Evolutionary conservation across 2,113 vertebrate genomes (phyloP), one percentile per base, ranked within the genome.

Genomic region (Seriola quinqueradiata): DNA sequence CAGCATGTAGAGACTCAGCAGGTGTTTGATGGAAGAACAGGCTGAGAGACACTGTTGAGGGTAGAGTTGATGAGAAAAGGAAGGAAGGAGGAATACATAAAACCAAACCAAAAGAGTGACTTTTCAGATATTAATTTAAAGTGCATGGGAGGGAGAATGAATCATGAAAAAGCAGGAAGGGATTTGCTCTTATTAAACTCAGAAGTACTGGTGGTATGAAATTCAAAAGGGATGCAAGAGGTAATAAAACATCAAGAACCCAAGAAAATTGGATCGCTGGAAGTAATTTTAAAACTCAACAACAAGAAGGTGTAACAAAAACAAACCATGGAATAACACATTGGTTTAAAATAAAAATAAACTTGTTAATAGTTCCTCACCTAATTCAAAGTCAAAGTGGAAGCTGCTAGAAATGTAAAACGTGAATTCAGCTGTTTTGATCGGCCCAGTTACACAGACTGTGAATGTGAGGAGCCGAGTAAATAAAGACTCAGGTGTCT

Each of bases 401-500:
- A 87, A 52, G 83, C 25, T 84, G 85, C 54, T 38, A 60, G 60
- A 69, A 68, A 77, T 40, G 21, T 66, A 1, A 66, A 81, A 69
- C n/a, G 0, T 21, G 55, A 44, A 46, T 10, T 71, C 75, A 77
- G 65, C 85, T 82, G 81, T 60, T 88, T 77, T 76, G 83, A 80
- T 84, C 75, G 32, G 58, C 54, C 21, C 48, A 42, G 67, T 74
- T 11, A 60, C 69, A 63, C 65, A 21, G 58, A 25, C 48, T 16
- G 34, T 57, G 48, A 75, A 48, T 36, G 52, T 57, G 57, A 28
- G 14, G 73, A 73, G 69, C 72, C 38, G 66, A 79, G 64, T 77
- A 77, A 87, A 81, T 81, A 83, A 52, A 75, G 54, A 21, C 42
- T 34, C 58, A 25, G 32, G 25, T 38, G 58, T 78, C 36, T 79